Conservation (phyloP, 2,888 invertebrate genomes). For the Pseudococcus longispinus region DNA sequence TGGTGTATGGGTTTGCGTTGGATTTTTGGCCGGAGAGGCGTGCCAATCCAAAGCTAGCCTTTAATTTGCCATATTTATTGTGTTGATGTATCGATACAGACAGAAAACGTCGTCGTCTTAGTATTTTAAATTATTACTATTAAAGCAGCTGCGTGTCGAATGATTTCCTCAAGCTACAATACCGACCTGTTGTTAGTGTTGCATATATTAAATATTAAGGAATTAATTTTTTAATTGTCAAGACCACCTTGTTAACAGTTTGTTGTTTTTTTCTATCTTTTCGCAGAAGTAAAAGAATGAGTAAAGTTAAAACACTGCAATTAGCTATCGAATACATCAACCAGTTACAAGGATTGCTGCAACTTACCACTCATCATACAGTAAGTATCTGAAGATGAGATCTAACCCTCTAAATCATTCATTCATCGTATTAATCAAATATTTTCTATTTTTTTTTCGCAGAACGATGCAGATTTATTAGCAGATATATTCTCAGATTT, state of each 20-base stretch:
- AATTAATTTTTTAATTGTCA: slow-evolving; percentile 16
- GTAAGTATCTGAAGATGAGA: not conserved
- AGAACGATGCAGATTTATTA: slow-evolving; percentile 53
- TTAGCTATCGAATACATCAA: slow-evolving; percentile 72
- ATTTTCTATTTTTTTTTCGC: not conserved
- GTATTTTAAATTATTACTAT: slow-evolving; percentile 10
- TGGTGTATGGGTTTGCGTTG: not conserved
- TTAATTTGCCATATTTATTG: slow-evolving; percentile 19
- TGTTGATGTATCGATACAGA: not conserved
- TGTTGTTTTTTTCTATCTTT: slow-evolving; percentile 33
- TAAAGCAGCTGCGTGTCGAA: slow-evolving; percentile 4
- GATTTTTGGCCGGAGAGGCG: not conserved
- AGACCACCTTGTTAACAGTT: slow-evolving; percentile 1
- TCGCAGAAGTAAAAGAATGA: slow-evolving; percentile 67
- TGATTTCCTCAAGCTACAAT: slow-evolving; percentile 17
- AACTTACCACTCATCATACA: slow-evolving; percentile 52
- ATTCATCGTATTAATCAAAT: not conserved
- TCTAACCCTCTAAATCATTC: not conserved
- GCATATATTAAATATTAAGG: slow-evolving; percentile 28
- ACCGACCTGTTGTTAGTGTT: slow-evolving; percentile 18
- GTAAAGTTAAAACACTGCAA: slow-evolving; percentile 71
- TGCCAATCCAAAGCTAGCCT: not conserved
- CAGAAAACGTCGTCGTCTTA: not conserved
- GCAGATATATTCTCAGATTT: slow-evolving; percentile 51
- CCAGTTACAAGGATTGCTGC: slow-evolving; percentile 64